Percentiles rank a stretch among this genome's conserved stretches.
phyloP scores from a whole-genome alignment of 2,888 invertebrate genomes.

The Coremacera marginata region DNA sequence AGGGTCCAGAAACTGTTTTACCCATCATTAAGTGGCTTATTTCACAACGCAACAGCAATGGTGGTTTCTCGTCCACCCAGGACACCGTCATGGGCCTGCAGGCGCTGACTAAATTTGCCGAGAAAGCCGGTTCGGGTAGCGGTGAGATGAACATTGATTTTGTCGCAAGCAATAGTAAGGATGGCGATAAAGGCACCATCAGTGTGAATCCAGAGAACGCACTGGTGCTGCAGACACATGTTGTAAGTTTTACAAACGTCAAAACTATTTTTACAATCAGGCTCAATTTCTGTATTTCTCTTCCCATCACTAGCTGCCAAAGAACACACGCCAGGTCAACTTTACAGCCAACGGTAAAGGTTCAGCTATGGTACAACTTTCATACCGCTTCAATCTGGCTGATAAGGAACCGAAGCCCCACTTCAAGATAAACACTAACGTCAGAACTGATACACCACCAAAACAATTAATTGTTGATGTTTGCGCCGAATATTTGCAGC shows the following conservation, averaged over 20 bases:
- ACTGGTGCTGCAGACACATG: constrained; percentile 84
- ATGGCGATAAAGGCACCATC: constrained; percentile 54
- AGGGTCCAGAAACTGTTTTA: constrained; percentile 58
- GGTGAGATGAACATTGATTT: constrained; percentile 60
- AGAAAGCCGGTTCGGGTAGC: constrained; percentile 68
- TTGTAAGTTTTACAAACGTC: constrained; percentile 70
- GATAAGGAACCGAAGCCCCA: constrained; percentile 90
- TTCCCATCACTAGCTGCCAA: constrained; percentile 54
- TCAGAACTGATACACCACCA: constrained; percentile 84
- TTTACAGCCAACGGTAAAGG: constrained; percentile 86
- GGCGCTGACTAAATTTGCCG: constrained; percentile 77
- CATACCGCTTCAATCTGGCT: constrained; percentile 85
- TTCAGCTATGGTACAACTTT: constrained; percentile 81
- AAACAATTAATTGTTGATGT: constrained; percentile 84
- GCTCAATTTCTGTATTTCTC: neutral
- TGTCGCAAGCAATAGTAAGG: constrained; percentile 45
- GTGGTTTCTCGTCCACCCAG: constrained; percentile 83
- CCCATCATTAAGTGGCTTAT: constrained; percentile 81
- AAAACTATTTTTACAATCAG: neutral
- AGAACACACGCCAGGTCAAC: constrained; percentile 74
- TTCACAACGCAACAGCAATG: constrained; percentile 75
- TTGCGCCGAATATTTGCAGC: constrained; percentile 77
- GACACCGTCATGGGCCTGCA: constrained; percentile 83
- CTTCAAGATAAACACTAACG: constrained; percentile 87
- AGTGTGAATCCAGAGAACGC: constrained; percentile 80